These are phyloP conservation scores for Argya squamiceps DNA, from an alignment of 2,797 vertebrate genomes.

Conservation along the genomic window DNA sequence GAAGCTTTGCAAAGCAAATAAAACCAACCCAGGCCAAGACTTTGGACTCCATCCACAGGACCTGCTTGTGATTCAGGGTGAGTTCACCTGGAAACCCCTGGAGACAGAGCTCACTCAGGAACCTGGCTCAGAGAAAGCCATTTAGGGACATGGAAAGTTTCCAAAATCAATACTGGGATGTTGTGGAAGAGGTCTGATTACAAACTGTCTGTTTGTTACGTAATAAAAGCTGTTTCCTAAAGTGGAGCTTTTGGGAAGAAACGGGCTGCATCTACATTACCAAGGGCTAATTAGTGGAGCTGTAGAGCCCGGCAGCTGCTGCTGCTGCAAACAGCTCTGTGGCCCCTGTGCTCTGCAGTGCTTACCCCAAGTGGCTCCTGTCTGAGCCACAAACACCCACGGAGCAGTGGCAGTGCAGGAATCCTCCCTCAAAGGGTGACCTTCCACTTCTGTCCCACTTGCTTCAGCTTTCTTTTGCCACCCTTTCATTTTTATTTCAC, in stretches of 20 bases:
- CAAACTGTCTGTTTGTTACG: accelerated
- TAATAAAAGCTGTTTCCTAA: neutral
- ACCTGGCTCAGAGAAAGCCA: neutral
- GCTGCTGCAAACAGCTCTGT: neutral
- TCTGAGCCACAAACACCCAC: neutral
- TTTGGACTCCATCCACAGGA: neutral
- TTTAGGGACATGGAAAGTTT: neutral
- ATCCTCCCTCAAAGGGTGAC: neutral
- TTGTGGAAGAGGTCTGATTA: neutral
- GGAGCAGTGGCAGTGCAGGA: neutral
- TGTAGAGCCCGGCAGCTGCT: neutral
- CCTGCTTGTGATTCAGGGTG: accelerated
- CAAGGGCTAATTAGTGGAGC: neutral
- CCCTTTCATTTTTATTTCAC: neutral
- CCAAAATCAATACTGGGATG: neutral
- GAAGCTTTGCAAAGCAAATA: neutral
- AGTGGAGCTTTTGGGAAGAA: neutral
- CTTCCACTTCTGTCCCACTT: neutral
- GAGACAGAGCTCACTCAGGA: neutral
- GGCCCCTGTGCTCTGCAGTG: accelerated
- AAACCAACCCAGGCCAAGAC: neutral
- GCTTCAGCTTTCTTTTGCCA: neutral
- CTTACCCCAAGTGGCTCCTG: neutral
- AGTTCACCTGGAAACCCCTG: neutral
- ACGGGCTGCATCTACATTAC: neutral